Base-by-base conservation (phyloP, 2,797 vertebrate species). In the Petrocephalus schoutedeni region DNA sequence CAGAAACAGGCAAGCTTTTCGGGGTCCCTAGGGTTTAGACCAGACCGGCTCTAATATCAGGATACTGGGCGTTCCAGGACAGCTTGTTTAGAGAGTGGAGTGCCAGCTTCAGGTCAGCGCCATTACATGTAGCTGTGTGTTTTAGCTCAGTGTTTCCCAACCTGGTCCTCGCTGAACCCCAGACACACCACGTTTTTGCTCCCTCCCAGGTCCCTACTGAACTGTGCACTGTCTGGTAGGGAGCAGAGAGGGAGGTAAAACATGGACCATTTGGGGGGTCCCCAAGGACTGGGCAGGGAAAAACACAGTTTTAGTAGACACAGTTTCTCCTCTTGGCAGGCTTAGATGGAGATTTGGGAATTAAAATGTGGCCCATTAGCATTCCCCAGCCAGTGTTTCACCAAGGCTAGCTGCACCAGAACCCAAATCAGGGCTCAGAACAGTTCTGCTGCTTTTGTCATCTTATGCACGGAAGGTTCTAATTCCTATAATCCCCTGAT, bases 401-500 rank as follows among this genome's bases (percentile, higher is more conserved):
- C 51, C 56, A 21, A 57, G 6, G 54, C 12, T 80, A 16, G 54
- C 10, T 80, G 54, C 49, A 87, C 53, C 54, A 59, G 71, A 56
- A 74, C 67, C n/a, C 23, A 57, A 19, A 87, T 14, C 54, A 58
- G 54, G 12, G 28, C 51, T 85, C 53, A 57, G 14, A 41, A 53
- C 2, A 16, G n/a, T 32, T 53, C n/a, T 54, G 51, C 80, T 2
- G 82, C 49, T 32, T 49, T 56, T 84, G 8, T 77, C 36, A 0
- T 77, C 71, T 41, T 2, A 45, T 19, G 71, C 71, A 77, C 36
- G 4, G 36, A 77, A 45, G 36, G 14, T 77, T 77, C 71, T 77
- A 45, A 77, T 77, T 45, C 71, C 71, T 45, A 77, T 77, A 77
- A 77, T 77, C 71, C 71, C 71, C 71, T 77, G 71, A 77, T 77